These are phyloP conservation scores for Baronia brevicornis DNA, from an alignment of 2,888 invertebrate genomes.

Conservation along the genomic window DNA sequence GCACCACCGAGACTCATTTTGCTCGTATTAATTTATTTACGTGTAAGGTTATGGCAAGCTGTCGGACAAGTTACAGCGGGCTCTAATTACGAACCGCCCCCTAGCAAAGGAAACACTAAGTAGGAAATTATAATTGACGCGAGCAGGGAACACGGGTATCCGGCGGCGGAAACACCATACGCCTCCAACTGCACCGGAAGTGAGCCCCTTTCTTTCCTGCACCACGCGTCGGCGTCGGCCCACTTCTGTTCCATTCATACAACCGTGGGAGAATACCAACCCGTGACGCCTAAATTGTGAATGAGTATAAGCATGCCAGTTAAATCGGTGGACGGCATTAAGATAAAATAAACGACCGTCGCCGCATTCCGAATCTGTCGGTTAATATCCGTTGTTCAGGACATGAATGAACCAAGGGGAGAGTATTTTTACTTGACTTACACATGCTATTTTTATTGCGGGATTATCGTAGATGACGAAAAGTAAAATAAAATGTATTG, in stretches of 20 bases:
- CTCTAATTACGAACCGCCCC: slow-evolving; percentile 27
- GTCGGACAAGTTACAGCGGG: slow-evolving; percentile 5
- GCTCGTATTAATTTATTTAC: too few species aligned
- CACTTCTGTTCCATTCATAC: slow-evolving; percentile 48
- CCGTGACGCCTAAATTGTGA: slow-evolving; percentile 55
- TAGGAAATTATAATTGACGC: slow-evolving; percentile 68
- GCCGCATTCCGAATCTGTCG: slow-evolving; percentile 38
- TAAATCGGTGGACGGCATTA: slow-evolving; percentile 34
- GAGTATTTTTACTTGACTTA: slow-evolving; percentile 43
- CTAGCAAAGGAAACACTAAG: slow-evolving; percentile 52
- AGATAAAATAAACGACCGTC: slow-evolving; percentile 38
- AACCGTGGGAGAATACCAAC: slow-evolving; percentile 64
- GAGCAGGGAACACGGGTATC: slow-evolving; percentile 61
- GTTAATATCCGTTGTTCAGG: slow-evolving; percentile 32
- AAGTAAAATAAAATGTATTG: too few species aligned
- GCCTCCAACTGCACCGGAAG: slow-evolving; percentile 53
- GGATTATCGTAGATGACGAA: slow-evolving; percentile 18
- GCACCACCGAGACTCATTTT: too few species aligned
- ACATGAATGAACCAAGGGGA: slow-evolving; percentile 36
- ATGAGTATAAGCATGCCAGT: slow-evolving; percentile 53
- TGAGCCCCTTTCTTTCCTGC: slow-evolving; percentile 66
- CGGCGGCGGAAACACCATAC: slow-evolving; percentile 60
- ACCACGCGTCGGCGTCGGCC: slow-evolving; percentile 27
- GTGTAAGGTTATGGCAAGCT: neutral
- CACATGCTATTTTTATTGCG: slow-evolving; percentile 38